Conservation (phyloP, 2,888 invertebrate species). For the Drosophila demipolita region DNA sequence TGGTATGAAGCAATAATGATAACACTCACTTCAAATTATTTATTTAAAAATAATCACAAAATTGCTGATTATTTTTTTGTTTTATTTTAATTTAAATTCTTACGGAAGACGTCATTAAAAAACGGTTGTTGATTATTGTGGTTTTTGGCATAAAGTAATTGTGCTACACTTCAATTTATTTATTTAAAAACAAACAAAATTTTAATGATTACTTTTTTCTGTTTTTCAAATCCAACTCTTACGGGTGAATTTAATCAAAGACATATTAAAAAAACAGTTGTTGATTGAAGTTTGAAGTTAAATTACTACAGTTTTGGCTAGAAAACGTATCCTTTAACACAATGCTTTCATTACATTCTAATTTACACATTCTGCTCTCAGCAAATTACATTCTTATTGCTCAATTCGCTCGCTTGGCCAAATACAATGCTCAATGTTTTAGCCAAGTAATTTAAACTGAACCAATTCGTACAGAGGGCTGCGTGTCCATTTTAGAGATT, state of each 20-base stretch:
- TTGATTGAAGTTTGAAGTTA: too few relatives aligned
- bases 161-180: not conserved
- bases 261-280: too few relatives aligned
- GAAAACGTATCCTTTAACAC: not conserved
- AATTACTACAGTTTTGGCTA: not conserved
- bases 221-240: not conserved
- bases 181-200: not conserved
- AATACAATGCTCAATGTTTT: conserved; percentile 9
- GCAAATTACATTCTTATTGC: not conserved
- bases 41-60: too few relatives aligned
- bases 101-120: too few relatives aligned
- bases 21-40: too few relatives aligned
- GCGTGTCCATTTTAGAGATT: conserved; percentile 33
- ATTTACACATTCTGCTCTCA: not conserved
- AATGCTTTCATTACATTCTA: not conserved
- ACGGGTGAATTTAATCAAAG: not conserved
- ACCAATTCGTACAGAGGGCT: conserved; percentile 34
- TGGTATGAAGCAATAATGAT: too few relatives aligned
- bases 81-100: too few relatives aligned
- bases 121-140: too few relatives aligned
- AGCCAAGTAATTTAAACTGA: conserved; percentile 31
- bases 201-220: not conserved
- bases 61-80: too few relatives aligned
- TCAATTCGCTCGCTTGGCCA: conserved; percentile 7
- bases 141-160: too few relatives aligned